Conservation (phyloP, 2,113 vertebrate genomes). For the Thalassarche chlororhynchos region DNA sequence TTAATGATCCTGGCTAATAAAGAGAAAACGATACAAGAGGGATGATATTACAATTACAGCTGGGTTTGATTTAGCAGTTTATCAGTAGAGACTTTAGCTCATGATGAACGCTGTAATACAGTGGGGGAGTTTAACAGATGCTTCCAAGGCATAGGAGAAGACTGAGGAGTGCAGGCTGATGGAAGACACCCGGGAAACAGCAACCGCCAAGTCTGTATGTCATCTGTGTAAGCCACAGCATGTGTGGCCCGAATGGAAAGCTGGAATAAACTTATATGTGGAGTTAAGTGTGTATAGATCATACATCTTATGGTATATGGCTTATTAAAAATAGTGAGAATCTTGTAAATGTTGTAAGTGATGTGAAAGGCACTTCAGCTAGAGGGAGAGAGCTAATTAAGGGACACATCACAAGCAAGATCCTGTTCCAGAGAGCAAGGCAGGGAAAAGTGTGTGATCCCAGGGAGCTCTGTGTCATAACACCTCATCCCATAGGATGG, state of each 20-base stretch:
- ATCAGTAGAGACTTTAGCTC: not conserved
- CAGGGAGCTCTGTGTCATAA: not conserved
- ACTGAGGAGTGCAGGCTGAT: not conserved
- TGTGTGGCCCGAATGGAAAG: rapidly evolving
- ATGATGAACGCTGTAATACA: rapidly evolving
- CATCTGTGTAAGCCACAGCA: rapidly evolving
- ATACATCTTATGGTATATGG: rapidly evolving
- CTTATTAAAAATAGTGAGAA: rapidly evolving
- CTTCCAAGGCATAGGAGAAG: not conserved
- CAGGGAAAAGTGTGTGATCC: not conserved
- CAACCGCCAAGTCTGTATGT: not conserved
- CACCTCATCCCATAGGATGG: not conserved
- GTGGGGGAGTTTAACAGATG: not conserved
- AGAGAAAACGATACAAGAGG: rapidly evolving
- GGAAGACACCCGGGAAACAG: not conserved
- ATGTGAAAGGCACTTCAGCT: not conserved
- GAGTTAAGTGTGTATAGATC: not conserved
- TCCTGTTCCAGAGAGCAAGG: not conserved
- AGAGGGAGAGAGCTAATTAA: not conserved
- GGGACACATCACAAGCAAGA: not conserved
- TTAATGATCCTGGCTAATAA: not conserved
- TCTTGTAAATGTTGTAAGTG: rapidly evolving
- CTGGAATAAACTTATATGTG: rapidly evolving
- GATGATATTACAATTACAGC: not conserved
- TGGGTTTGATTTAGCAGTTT: not conserved